phyloP scores from a whole-genome alignment of 1,140 invertebrate species.

The Spodoptera frugiperda region DNA sequence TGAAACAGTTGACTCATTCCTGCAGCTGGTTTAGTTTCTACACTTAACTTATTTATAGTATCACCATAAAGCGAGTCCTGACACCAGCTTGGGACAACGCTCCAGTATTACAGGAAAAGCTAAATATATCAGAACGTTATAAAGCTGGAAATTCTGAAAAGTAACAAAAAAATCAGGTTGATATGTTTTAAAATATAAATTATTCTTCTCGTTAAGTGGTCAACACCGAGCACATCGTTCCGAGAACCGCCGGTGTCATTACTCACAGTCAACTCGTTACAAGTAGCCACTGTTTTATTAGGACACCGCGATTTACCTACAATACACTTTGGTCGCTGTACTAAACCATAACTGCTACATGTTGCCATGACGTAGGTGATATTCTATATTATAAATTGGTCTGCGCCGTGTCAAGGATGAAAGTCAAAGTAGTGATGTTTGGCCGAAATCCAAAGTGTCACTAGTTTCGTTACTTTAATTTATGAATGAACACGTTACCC shows the following conservation, averaged over 20 bases:
- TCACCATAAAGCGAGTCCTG: slow-evolving; percentile 37
- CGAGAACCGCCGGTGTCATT: slow-evolving; percentile 34
- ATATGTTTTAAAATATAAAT: slow-evolving; percentile 27
- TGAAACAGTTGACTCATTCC: slow-evolving; percentile 14
- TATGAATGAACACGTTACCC: slow-evolving; percentile 56
- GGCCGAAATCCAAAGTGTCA: slow-evolving; percentile 61
- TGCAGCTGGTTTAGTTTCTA: slow-evolving; percentile 24
- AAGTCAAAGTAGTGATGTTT: slow-evolving; percentile 62
- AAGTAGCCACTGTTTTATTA: slow-evolving; percentile 35
- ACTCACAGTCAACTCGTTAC: slow-evolving; percentile 32
- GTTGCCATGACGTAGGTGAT: slow-evolving; percentile 39
- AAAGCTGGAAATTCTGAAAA: slow-evolving; percentile 34
- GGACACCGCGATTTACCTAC: slow-evolving; percentile 12
- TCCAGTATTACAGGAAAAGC: slow-evolving; percentile 27
- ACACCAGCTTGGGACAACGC: slow-evolving; percentile 34
- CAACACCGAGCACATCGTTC: slow-evolving; percentile 36
- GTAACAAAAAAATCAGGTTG: slow-evolving; percentile 33
- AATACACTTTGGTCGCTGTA: slow-evolving; percentile 30
- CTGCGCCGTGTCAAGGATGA: slow-evolving; percentile 63
- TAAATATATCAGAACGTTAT: slow-evolving; percentile 36
- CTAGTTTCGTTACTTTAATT: slow-evolving; percentile 52
- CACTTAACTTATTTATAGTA: slow-evolving; percentile 20
- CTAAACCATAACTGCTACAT: slow-evolving; percentile 40
- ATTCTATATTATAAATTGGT: slow-evolving; percentile 27
- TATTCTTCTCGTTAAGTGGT: slow-evolving; percentile 37